Base-by-base conservation (phyloP, 2,888 invertebrate species). In the Agrochola circellaris region DNA sequence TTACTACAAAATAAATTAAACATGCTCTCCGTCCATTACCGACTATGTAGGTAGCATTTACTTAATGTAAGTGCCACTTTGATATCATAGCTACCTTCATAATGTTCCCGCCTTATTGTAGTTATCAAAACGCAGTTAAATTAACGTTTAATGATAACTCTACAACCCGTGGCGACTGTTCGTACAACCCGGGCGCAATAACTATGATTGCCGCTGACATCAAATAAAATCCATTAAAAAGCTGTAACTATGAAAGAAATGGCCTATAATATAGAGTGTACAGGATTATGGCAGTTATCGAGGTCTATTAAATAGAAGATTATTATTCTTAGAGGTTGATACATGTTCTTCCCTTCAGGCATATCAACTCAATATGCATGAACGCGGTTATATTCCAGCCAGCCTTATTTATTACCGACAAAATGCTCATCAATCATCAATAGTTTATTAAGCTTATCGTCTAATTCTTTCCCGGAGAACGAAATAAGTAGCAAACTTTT, bases 21-120 rank as follows among this genome's bases (percentile, higher is more conserved):
- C 87, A 88, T 89, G 87, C 87, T 87, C 87, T 82, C 84, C 85
- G 87, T 92, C 93, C 92, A 92, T 91, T 92, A 91, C 87, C 85
- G 89, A 91, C 90, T 92, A 92, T 80, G 79, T 88, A 86, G 92
- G 93, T 92, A 93, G 91, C 91, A 88, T 93, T 94, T 92, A 93
- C 93, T 93, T 94, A 92, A 91, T 89, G 89, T 94, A 94, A 95
- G 93, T 93, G 94, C 88, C 93, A 93, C 94, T 95, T 93, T 93
- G 90, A 92, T 94, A 92, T 91, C 91, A 89, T 87, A 91, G 91
- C 91, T 87, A 89, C 89, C 89, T 90, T 89, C 89, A 88, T 90
- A 90, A 90, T 86, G 88, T 84, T 75, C 80, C 73, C 76, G 73
- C 81, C 86, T 88, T 87, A 90, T 89, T 90, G 87, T 87, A 87